Evolutionary conservation across 2,113 vertebrate genomes (phyloP).

Genomic region (Chaenogobius annularis): DNA sequence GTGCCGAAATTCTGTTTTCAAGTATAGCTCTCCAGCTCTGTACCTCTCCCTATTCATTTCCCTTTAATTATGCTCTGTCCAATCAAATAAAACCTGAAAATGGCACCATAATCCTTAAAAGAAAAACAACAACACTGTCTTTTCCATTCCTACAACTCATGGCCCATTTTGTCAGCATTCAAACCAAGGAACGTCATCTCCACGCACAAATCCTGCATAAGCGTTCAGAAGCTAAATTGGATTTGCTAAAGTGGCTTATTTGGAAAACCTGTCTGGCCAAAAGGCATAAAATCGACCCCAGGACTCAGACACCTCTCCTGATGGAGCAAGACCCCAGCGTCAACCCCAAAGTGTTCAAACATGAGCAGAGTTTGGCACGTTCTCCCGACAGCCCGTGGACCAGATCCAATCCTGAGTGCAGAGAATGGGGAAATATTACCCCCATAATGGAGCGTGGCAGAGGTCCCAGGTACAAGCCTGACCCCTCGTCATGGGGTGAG

Average conservation of each 20-base stretch:
- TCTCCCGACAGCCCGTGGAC: conserved; percentile 1
- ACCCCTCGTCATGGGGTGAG: neutral
- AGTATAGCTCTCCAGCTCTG: too few relatives aligned
- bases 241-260: conserved; percentile 3
- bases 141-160: neutral
- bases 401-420: neutral
- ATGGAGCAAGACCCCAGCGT: neutral
- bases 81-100: too few relatives aligned
- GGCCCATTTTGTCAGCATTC: neutral
- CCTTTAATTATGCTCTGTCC: too few relatives aligned
- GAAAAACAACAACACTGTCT: too few relatives aligned
- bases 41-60: too few relatives aligned
- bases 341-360: conserved; percentile 3
- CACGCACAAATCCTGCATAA: neutral
- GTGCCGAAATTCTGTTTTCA: too few relatives aligned
- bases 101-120: too few relatives aligned
- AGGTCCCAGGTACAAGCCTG: neutral
- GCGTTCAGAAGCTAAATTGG: neutral
- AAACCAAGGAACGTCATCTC: neutral
- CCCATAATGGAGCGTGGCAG: conserved; percentile 10
- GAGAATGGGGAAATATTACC: conserved; percentile 8
- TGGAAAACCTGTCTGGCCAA: neutral
- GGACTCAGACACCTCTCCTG: neutral
- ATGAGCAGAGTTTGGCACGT: neutral
- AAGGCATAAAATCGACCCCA: neutral